Base-by-base conservation (phyloP, 2,797 vertebrate genomes). In the Centroberyx gerrardi region DNA sequence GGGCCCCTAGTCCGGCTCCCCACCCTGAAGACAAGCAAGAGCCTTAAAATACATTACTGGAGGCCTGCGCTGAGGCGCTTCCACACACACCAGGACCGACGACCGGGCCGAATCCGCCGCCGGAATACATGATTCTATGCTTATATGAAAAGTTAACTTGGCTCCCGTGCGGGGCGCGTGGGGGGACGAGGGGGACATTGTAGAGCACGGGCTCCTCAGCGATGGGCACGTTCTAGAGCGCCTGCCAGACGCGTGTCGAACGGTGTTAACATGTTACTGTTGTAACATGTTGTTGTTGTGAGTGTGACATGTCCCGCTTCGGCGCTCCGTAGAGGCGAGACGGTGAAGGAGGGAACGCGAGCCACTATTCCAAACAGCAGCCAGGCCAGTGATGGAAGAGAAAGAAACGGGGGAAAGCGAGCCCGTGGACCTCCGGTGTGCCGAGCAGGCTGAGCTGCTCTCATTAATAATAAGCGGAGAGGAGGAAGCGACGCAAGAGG, bases 1-100 rank as follows among this genome's bases (percentile, higher is more conserved):
- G 97, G 97, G 97, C 97, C 97, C 97, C 96, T 95, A 95, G 95
- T 95, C 93, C 92, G 96, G 96, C 94, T 97, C 96, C 96, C 96
- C 96, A 97, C 96, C 97, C 97, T 95, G 93, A 96, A 96, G 94
- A 96, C 94, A 95, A 95, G 95, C 95, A 91, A 78, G 94, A 95
- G 87, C 86, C 91, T 94, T 92, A 92, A 94, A 94, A 94, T 88
- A 88, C 92, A 93, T 88, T n/a, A 94, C 84, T 81, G 89, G 88
- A 94, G 93, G 93, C 95, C 90, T 52, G 61, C 86, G 70, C 87
- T 67, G 68, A 72, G 82, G 88, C 83, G 74, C 86, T 56, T 65
- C 81, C 64, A 44, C 74, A 59, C 66, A 48, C 68, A 83, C 76
- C 68, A 44, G 80, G 78, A 68, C 86, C 74, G 64, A 73, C 75